A percentile compares a stretch with the other conserved stretches of the same genome.
These are phyloP conservation scores for Sphaeridia pumilis DNA, from an alignment of 2,888 invertebrate species.

Conservation along the genomic window DNA sequence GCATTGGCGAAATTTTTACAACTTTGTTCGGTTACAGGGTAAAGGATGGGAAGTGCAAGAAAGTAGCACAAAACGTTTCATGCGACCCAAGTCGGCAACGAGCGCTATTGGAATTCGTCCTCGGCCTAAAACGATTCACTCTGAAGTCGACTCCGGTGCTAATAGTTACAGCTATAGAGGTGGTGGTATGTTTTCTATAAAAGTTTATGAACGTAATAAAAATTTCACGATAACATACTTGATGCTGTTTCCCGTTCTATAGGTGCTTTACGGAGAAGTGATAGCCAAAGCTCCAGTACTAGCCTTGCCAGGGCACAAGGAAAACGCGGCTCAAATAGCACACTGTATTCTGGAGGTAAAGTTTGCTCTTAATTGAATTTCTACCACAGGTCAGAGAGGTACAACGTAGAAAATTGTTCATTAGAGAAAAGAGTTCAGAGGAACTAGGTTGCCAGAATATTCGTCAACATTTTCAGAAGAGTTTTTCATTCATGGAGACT, in stretches of 20 bases:
- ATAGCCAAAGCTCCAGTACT: constrained; percentile 35
- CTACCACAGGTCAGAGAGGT: too few species aligned
- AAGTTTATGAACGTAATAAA: background rate
- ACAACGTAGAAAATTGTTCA: too few species aligned
- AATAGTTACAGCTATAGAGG: constrained; percentile 41
- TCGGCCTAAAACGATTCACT: constrained; percentile 76
- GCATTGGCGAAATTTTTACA: too few species aligned
- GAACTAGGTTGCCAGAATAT: too few species aligned
- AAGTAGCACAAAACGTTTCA: constrained; percentile 36
- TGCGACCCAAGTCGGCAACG: constrained; percentile 52
- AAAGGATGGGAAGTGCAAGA: constrained; percentile 36
- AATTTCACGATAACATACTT: background rate
- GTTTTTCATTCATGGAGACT: too few species aligned
- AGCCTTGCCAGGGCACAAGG: constrained; percentile 35
- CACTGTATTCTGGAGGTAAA: constrained; percentile 32
- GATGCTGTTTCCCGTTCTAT: constrained; percentile 2
- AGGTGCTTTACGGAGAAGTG: constrained; percentile 34
- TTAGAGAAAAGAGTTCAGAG: too few species aligned
- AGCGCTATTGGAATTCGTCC: constrained; percentile 46
- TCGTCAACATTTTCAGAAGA: too few species aligned
- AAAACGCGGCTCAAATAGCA: constrained; percentile 33
- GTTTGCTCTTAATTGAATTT: too few species aligned
- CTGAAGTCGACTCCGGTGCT: constrained; percentile 60
- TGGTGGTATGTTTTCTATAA: constrained; percentile 14
- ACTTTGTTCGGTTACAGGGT: too few species aligned